Evolutionary conservation across 2,797 vertebrate genomes (phyloP).

Genomic region (Vireo griseus): DNA sequence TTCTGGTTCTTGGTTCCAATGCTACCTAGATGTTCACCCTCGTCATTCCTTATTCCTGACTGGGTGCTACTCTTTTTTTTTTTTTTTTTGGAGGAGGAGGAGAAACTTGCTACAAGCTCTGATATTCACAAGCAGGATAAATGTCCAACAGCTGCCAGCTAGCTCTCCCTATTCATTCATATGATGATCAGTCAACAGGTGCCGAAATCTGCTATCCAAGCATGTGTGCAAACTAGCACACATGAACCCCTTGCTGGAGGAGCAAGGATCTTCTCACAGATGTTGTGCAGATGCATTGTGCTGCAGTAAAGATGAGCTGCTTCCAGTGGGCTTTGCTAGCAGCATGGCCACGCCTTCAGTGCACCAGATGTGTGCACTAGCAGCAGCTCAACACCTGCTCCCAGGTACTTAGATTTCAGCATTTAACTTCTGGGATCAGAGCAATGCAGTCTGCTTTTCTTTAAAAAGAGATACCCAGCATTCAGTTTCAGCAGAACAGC

Average conservation of each 20-base stretch:
- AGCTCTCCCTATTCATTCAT: background rate
- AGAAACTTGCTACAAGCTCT: background rate
- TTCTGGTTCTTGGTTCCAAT: background rate
- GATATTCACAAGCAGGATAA: background rate
- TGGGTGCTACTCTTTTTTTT: background rate
- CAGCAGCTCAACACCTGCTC: background rate
- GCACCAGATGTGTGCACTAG: background rate
- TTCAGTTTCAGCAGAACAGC: background rate
- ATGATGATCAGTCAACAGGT: background rate
- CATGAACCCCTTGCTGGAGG: background rate
- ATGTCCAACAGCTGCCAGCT: background rate
- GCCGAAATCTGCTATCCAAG: background rate
- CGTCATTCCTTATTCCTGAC: background rate
- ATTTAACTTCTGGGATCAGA: background rate
- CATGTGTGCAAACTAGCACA: background rate
- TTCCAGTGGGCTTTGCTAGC: background rate
- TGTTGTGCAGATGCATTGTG: background rate
- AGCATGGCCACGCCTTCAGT: background rate
- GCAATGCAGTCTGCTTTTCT: background rate
- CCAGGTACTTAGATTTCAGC: background rate
- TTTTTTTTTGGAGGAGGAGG: background rate
- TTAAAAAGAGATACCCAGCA: background rate
- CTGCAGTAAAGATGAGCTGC: background rate
- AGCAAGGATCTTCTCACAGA: background rate
- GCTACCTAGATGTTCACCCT: background rate